Evolutionary conservation across 2,113 vertebrate species (phyloP).

Genomic region (Bubo scandiacus): DNA sequence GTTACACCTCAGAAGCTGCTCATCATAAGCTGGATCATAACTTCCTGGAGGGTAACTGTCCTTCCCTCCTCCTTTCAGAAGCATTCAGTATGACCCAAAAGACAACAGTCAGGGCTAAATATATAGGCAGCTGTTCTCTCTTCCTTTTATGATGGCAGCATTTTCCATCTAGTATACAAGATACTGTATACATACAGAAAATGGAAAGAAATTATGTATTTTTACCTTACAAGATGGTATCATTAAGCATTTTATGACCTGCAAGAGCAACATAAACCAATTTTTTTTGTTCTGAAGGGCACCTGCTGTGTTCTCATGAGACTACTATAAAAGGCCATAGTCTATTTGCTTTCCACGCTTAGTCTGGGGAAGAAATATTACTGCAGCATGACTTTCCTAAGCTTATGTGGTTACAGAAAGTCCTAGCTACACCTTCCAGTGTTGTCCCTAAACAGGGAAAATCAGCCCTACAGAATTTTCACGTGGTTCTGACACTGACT

Average conservation of each 20-base stretch:
- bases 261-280: not conserved
- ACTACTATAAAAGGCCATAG: not conserved
- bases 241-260: not conserved
- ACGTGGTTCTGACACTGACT: not conserved
- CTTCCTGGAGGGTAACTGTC: not conserved
- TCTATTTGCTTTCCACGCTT: not conserved
- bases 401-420: not conserved
- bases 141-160: not conserved
- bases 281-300: not conserved
- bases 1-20: not conserved
- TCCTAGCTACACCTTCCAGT: not conserved
- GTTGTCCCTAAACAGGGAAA: not conserved
- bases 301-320: not conserved
- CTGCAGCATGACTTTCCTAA: not conserved
- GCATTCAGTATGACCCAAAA: not conserved
- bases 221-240: not conserved
- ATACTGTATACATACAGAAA: not conserved
- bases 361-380: not conserved
- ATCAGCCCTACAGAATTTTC: not conserved
- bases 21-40: not conserved
- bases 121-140: not conserved
- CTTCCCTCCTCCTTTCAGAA: not conserved
- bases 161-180: not conserved
- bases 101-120: not conserved
- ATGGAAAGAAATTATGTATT: not conserved